Evolutionary conservation across 2,113 vertebrate genomes (phyloP), one percentile per base, ranked within the genome.

Genomic region (Eonycteris spelaea): DNA sequence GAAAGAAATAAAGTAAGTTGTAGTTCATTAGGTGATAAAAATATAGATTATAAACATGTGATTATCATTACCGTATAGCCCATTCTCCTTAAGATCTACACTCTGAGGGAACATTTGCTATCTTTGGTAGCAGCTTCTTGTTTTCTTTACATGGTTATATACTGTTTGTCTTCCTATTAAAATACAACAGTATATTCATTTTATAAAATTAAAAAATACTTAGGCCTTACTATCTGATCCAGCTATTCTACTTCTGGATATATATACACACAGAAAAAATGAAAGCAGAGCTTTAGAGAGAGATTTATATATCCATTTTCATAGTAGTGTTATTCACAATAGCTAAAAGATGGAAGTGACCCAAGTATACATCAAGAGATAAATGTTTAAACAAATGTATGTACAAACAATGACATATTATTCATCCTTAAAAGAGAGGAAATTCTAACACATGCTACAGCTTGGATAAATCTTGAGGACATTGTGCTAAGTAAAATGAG

Each of bases 1-100:
- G 98, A 98, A 98, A 98, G 55, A 97, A 98, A 97, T 97, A 98
- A 98, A 98, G 97, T 98, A 98, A 98, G 97, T 98, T 91, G 95
- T 67, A 93, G 95, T 70, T 94, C 61, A 35, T 63, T 97, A 92
- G 96, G 79, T 45, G 90, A 55, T 71, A 91, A 82, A 57, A 94
- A 40, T 38, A 38, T 71, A n/a, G 21, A 14, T 91, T 94, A 10
- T 79, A 94, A 85, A 16, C 28, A 22, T 14, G 22, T 61, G 67
- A 11, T 61, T 61, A 10, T 75, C 57, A 53, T 85, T 61, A 90
- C 22, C 22, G 40, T 45, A 38, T 59, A 10, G 3, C 43, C 45
- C 6, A 19, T 61, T 33, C 68, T 96, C 74, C 0, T 86, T 75
- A 7, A 97, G 88, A 35, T 91, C 51, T 45, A 57, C 59, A 71